Evolutionary conservation across 2,888 invertebrate species (phyloP).

Genomic region (Nymphalis c-album): DNA sequence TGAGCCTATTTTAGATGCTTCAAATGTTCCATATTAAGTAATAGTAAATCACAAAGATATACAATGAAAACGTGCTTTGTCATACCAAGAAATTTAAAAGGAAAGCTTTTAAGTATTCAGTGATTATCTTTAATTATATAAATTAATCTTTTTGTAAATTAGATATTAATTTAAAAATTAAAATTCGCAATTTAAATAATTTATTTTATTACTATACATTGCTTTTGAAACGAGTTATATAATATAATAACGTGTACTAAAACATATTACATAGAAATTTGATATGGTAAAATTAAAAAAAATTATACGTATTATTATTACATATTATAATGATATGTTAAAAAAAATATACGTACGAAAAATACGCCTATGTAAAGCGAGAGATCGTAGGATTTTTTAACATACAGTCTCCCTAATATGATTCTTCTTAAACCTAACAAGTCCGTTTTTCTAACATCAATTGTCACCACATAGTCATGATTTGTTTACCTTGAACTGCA

Average conservation of each 20-base stretch:
- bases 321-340: no score
- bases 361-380: not conserved
- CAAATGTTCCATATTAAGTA: constrained; percentile 34
- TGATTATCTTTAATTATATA: no score
- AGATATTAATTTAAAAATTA: not conserved
- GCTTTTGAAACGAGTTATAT: no score
- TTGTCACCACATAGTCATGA: constrained; percentile 45
- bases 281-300: no score
- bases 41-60: constrained; percentile 29
- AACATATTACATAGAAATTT: no score
- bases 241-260: no score
- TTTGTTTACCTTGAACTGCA: constrained; percentile 73
- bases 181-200: no score
- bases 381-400: not conserved
- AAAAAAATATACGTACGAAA: no score
- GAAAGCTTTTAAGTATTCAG: not conserved
- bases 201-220: no score
- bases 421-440: constrained; percentile 16
- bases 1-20: constrained; percentile 37
- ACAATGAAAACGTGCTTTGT: constrained; percentile 23
- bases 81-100: constrained; percentile 6
- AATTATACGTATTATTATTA: no score
- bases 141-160: not conserved
- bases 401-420: not conserved
- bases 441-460: constrained; percentile 30